Evolutionary conservation across 1,140 invertebrate species (phyloP), one percentile per base, ranked within the genome.

Genomic region (Drosophila suzukii): DNA sequence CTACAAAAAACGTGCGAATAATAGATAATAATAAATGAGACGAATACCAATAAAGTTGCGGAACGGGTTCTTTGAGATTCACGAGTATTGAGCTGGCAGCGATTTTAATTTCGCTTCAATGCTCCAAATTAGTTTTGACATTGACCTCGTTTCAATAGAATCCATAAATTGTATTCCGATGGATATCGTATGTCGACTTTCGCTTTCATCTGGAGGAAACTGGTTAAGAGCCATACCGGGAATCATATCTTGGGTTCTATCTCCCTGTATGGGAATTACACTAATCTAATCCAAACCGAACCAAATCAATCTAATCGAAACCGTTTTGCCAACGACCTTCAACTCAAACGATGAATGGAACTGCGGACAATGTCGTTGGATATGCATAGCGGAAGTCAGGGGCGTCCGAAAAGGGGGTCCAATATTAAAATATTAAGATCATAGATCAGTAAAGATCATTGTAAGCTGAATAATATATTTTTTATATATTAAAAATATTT

Each of bases 291-390:
- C 72, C 67, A 54, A 74, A 59, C 34, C 34, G 41, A 68, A 50
- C 58, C 32, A 51, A 76, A 88, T 88, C 63, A 65, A 86, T 73
- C 82, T 81, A 75, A 79, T 79, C 66, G 43, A 51, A 78, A 63
- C 44, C 34, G 47, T 63, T 63, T 60, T 61, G 17, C 41, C 36
- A 54, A 59, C 43, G 54, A 32, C 57, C 75, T 78, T 83, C 75
- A 61, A 63, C 62, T 66, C 32, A n/a, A 34, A 27, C 49, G 17
- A 49, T 32, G 60, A 63, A 43, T 49, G 49, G 13, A 75, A 43
- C 38, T 66, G 49, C 59, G 74, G 34, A 32, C 67, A 41, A 70
- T 50, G 63, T 39, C 50, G 44, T 71, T 66, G 32, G 50, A 49
- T 71, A 70, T 57, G 65, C 67, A 71, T 20, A 41, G 12, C 24